Conservation (phyloP, 2,888 invertebrate species). For the Melangyna quadrimaculata region DNA sequence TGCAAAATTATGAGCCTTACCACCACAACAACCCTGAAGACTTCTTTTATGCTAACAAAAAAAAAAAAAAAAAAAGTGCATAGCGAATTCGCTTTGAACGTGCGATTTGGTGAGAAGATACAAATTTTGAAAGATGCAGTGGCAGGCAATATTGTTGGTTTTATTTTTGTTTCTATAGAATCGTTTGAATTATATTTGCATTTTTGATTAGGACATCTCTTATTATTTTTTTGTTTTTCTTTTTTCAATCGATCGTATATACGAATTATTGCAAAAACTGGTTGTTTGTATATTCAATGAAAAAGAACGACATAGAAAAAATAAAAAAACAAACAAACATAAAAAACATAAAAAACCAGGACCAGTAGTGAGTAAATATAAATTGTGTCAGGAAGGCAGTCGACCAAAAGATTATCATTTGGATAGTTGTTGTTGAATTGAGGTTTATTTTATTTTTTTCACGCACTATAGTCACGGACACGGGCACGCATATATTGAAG, state of each 20-base stretch:
- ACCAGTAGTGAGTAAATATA: constrained; percentile 16
- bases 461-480: background rate
- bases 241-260: background rate
- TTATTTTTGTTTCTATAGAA: background rate
- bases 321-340: background rate
- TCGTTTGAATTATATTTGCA: constrained; percentile 42
- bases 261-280: constrained; percentile 25
- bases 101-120: constrained; percentile 38
- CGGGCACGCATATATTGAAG: background rate
- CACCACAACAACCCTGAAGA: constrained; percentile 25
- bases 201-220: constrained; percentile 31
- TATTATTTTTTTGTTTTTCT: background rate
- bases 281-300: constrained; percentile 17
- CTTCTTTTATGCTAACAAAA: background rate
- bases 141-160: background rate
- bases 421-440: background rate
- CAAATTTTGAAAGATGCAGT: constrained; percentile 45
- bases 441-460: constrained; percentile 5
- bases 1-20: constrained; percentile 52
- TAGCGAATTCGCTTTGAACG: background rate
- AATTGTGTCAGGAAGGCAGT: constrained; percentile 54
- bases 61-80: background rate
- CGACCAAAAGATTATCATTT: background rate
- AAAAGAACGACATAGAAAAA: background rate
- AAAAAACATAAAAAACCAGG: too few species aligned